Base-by-base conservation (phyloP, 1,140 invertebrate species). In the Batillaria attramentaria region DNA sequence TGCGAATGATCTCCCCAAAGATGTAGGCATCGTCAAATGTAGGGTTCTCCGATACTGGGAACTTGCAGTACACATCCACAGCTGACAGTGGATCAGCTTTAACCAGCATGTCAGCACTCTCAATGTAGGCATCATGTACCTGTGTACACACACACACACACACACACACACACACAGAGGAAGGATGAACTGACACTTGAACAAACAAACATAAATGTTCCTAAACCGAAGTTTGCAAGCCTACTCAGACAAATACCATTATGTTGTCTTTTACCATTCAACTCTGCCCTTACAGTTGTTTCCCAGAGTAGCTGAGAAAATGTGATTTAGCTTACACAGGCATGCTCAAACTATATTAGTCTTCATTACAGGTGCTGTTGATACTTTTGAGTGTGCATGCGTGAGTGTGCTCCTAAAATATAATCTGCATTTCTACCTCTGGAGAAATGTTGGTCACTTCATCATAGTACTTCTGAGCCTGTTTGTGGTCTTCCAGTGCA, bases 61-160 rank as follows among this genome's bases (percentile, higher is more conserved):
- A 90, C 69, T 89, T 87, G 77, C 82, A 80, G 69, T 89, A 91
- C 2, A 91, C 84, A 81, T 91, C 88, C 10, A 91, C 90, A 69
- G 90, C 90, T 60, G 81, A 87, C 42, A 87, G 46, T 2, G 90
- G 90, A 62, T 90, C 85, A n/a, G 83, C 81, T 68, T 87, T 85
- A 3, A 82, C 70, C 62, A 91, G 60, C 89, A 90, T 90, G 43
- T 91, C 89, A n/a, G 89, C 90, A 78, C 84, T 77, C 68, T 91
- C 90, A 28, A 91, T 90, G 74, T 90, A 91, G 20, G 90, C 89
- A 85, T 90, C 89, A 80, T 91, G 90, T 10, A 90, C 82, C 90
- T 91, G 69, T 8, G 39, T n/a, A 77, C 28, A 50, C 46, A 13
- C 46, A 50, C 46, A 50, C 46, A 50, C 46, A 50, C 46, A 50